Conservation (phyloP, 1,140 invertebrate species). For the Neodiprion fabricii region DNA sequence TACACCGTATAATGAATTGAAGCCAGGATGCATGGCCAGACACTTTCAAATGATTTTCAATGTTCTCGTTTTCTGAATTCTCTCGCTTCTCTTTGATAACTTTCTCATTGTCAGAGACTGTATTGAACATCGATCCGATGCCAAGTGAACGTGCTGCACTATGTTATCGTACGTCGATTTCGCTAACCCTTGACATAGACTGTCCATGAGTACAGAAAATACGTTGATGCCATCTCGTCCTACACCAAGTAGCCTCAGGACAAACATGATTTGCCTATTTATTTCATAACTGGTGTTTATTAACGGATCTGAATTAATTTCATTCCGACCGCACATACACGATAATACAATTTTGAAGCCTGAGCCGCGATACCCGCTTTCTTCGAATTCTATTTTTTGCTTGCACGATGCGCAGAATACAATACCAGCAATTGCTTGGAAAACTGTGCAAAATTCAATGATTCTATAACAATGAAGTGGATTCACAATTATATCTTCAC, state of each 20-base stretch:
- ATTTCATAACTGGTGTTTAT: slow-evolving; percentile 30
- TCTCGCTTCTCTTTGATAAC: slow-evolving; percentile 17
- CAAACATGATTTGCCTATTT: slow-evolving; percentile 30
- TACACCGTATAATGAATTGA: no score
- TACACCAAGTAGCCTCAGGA: slow-evolving; percentile 11
- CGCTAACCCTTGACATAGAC: no score
- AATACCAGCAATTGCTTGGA: slow-evolving; percentile 23
- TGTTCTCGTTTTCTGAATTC: not conserved
- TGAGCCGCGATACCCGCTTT: slow-evolving; percentile 27
- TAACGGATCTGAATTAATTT: slow-evolving; percentile 28
- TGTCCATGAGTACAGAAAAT: no score
- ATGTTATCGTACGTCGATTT: no score
- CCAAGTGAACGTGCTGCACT: not conserved
- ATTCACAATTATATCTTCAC: slow-evolving; percentile 22
- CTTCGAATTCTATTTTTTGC: slow-evolving; percentile 23
- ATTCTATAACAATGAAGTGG: slow-evolving; percentile 26
- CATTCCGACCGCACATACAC: slow-evolving; percentile 24
- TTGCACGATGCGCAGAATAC: slow-evolving; percentile 26
- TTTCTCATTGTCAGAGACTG: slow-evolving; percentile 10
- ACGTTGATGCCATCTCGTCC: no score
- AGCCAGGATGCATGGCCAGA: not conserved
- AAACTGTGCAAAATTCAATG: slow-evolving; percentile 28
- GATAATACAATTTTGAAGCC: slow-evolving; percentile 27
- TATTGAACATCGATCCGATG: slow-evolving; percentile 17
- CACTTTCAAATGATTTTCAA: slow-evolving; percentile 14